A percentile compares a stretch with the other conserved stretches of the same genome.
Conservation (phyloP, 2,888 invertebrate species). For the Hyalella azteca region DNA sequence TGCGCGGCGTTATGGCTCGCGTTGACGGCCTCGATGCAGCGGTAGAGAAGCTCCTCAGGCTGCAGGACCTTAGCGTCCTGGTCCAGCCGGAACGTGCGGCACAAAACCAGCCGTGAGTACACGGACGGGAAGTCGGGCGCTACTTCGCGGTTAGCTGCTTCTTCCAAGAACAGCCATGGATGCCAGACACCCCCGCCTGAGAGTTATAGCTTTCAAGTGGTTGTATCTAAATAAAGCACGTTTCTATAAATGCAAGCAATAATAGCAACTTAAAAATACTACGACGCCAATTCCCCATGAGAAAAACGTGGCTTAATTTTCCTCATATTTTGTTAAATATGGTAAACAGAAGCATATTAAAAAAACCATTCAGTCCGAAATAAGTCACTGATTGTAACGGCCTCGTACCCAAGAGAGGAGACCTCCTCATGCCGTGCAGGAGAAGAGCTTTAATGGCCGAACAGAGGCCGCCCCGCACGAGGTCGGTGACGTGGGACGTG, state of each 20-base stretch:
- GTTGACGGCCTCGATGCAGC: constrained; percentile 96
- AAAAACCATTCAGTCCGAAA: too few relatives aligned
- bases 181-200: constrained; percentile 84
- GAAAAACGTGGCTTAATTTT: too few relatives aligned
- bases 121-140: constrained; percentile 98
- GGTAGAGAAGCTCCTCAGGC: constrained; percentile 91
- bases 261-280: too few relatives aligned
- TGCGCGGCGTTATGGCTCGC: constrained; percentile 94
- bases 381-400: too few relatives aligned
- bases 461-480: constrained; percentile 87
- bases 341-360: too few relatives aligned
- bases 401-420: constrained; percentile 74
- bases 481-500: constrained; percentile 93
- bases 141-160: constrained; percentile 93
- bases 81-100: constrained; percentile 96
- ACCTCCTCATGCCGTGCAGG: constrained; percentile 92
- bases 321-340: too few relatives aligned
- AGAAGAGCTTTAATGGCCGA: constrained; percentile 92
- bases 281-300: too few relatives aligned
- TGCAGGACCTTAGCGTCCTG: constrained; percentile 99
- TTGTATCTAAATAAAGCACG: too few relatives aligned
- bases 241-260: too few relatives aligned
- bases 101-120: constrained; percentile 92
- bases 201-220: too few relatives aligned
- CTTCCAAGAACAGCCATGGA: constrained; percentile 98